Evolutionary conservation across 2,888 invertebrate species (phyloP).

Genomic region (Phortica okadai): DNA sequence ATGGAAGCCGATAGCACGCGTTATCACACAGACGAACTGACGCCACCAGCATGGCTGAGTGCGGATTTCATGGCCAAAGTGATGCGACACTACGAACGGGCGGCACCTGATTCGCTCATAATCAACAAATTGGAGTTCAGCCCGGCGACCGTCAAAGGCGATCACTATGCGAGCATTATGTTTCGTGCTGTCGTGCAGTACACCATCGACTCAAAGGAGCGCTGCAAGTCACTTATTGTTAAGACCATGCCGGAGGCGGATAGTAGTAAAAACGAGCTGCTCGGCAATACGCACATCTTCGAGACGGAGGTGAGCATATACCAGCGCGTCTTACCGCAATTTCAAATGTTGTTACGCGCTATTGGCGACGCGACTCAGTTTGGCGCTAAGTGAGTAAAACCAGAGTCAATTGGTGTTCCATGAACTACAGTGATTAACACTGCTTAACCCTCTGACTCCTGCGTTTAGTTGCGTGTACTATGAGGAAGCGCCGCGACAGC

Average conservation of each 20-base stretch:
- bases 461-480: slow-evolving; percentile 45
- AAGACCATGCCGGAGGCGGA: slow-evolving; percentile 44
- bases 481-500: slow-evolving; percentile 45
- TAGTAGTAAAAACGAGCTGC: slow-evolving; percentile 40
- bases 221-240: slow-evolving; percentile 40
- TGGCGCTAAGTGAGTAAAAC: neutral
- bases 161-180: slow-evolving; percentile 47
- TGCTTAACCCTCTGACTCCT: neutral
- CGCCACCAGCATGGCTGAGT: slow-evolving; percentile 57
- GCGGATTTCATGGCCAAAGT: slow-evolving; percentile 50
- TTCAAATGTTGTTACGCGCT: neutral
- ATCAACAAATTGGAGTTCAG: slow-evolving; percentile 30
- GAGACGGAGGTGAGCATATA: slow-evolving; percentile 35
- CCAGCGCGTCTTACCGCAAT: neutral
- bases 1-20: neutral
- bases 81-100: slow-evolving; percentile 40
- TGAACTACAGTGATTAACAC: neutral
- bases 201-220: neutral
- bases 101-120: slow-evolving; percentile 31
- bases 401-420: neutral
- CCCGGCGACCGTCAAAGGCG: slow-evolving; percentile 39
- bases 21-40: slow-evolving; percentile 55
- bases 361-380: neutral
- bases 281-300: slow-evolving; percentile 36
- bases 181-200: slow-evolving; percentile 36